These are phyloP conservation scores for Dolichoris vasculosae DNA, from an alignment of 1,140 invertebrate genomes.

Conservation along the genomic window DNA sequence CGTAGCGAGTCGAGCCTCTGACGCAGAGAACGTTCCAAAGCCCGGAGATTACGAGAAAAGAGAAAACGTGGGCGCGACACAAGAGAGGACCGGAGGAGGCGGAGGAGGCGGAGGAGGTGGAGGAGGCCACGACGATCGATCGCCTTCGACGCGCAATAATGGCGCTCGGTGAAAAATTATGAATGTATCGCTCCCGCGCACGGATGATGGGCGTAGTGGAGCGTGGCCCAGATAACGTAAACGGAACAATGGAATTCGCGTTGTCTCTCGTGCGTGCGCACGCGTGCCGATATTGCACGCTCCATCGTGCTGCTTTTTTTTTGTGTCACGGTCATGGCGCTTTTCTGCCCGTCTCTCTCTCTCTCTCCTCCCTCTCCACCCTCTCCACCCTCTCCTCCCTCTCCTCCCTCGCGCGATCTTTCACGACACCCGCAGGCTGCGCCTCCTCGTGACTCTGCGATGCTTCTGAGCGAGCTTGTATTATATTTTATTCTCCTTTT, in stretches of 20 bases:
- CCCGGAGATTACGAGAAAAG: too few relatives aligned
- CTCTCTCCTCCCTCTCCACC: not conserved
- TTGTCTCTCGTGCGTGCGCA: constrained; percentile 46
- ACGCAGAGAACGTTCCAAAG: too few relatives aligned
- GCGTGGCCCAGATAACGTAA: constrained; percentile 64
- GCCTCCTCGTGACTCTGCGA: not conserved
- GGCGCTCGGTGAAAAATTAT: too few relatives aligned
- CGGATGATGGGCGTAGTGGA: constrained; percentile 61
- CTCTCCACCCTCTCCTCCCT: not conserved
- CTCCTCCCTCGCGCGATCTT: too few relatives aligned
- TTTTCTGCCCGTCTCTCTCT: constrained; percentile 47
- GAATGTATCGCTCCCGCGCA: not conserved
- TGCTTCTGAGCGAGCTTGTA: not conserved
- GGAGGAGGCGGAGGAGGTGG: too few relatives aligned
- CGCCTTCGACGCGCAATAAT: too few relatives aligned
- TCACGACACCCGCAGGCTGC: not conserved
- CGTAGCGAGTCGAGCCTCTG: too few relatives aligned
- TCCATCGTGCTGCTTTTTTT: constrained; percentile 54
- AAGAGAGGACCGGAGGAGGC: too few relatives aligned
- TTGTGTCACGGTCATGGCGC: constrained; percentile 62
- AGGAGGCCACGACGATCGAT: too few relatives aligned
- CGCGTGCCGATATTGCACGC: not conserved
- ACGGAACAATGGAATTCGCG: constrained; percentile 62
- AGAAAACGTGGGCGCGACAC: too few relatives aligned
- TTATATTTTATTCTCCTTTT: not conserved